phyloP scores from a whole-genome alignment of 2,113 vertebrate genomes.

The Megaleporinus macrocephalus region DNA sequence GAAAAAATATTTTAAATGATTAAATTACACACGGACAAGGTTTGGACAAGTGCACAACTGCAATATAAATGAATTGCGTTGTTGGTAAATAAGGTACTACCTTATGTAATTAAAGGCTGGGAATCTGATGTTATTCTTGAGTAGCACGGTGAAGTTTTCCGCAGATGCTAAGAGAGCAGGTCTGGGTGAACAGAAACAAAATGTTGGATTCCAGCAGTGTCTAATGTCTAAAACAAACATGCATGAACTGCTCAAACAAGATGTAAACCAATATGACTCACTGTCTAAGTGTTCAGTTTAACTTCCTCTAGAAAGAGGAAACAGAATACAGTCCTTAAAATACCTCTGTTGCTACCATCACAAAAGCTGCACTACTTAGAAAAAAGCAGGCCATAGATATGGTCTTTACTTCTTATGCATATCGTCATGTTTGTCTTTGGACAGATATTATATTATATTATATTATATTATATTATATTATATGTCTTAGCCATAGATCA shows the following conservation, averaged over 20 bases:
- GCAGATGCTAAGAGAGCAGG: slow-evolving; percentile 80
- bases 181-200: slow-evolving; percentile 66
- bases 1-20: too few species aligned
- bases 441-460: too few species aligned
- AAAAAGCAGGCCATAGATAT: background rate
- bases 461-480: too few species aligned
- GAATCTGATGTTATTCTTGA: slow-evolving; percentile 92
- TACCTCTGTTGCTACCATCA: background rate
- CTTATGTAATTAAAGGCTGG: slow-evolving; percentile 88
- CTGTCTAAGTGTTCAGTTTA: background rate
- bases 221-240: background rate
- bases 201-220: background rate
- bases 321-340: slow-evolving; percentile 13
- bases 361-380: background rate
- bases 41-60: background rate
- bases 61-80: background rate
- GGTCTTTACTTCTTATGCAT: too few species aligned
- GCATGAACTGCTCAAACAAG: background rate
- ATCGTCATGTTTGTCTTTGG: too few species aligned
- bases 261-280: background rate
- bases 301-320: slow-evolving; percentile 27
- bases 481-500: too few species aligned
- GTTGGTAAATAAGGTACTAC: slow-evolving; percentile 69
- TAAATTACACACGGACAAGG: too few species aligned
- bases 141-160: slow-evolving; percentile 90